Percentiles rank a stretch among this genome's conserved stretches.
These are phyloP conservation scores for Prochilodus magdalenae DNA, from an alignment of 2,113 vertebrate species.

Conservation along the genomic window DNA sequence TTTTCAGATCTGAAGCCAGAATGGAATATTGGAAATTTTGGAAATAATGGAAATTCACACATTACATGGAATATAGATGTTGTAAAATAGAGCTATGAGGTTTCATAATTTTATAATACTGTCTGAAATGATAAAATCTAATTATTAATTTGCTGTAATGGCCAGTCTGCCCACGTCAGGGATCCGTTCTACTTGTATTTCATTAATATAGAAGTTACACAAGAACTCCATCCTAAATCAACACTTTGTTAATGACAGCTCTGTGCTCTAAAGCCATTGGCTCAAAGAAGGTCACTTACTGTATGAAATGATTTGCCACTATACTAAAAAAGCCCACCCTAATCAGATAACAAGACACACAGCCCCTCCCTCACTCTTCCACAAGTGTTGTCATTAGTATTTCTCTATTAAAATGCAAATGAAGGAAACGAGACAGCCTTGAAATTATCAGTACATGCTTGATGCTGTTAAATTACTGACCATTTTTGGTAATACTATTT, in stretches of 20 bases:
- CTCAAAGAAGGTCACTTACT: slow-evolving; percentile 9
- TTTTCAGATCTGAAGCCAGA: too few species aligned
- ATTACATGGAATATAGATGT: too few species aligned
- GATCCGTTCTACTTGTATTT: neutral
- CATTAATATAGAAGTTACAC: neutral
- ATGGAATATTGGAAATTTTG: too few species aligned
- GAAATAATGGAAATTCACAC: too few species aligned
- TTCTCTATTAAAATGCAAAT: slow-evolving; percentile 79
- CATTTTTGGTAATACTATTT: neutral
- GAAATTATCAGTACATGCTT: slow-evolving; percentile 11
- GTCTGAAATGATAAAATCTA: neutral
- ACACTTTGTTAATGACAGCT: neutral
- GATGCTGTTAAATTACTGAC: slow-evolving; percentile 3
- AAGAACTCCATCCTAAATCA: neutral
- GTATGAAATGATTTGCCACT: slow-evolving; percentile 10
- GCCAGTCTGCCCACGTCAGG: neutral
- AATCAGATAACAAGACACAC: slow-evolving; percentile 57
- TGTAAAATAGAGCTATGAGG: too few species aligned
- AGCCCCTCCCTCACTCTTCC: neutral
- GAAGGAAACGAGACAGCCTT: slow-evolving; percentile 34
- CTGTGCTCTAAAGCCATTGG: neutral
- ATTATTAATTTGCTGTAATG: neutral
- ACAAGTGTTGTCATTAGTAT: slow-evolving; percentile 61
- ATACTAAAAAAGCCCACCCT: slow-evolving; percentile 56
- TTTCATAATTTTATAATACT: too few species aligned